These are phyloP conservation scores for Hyalella azteca DNA, from an alignment of 2,888 invertebrate genomes.

Conservation along the genomic window DNA sequence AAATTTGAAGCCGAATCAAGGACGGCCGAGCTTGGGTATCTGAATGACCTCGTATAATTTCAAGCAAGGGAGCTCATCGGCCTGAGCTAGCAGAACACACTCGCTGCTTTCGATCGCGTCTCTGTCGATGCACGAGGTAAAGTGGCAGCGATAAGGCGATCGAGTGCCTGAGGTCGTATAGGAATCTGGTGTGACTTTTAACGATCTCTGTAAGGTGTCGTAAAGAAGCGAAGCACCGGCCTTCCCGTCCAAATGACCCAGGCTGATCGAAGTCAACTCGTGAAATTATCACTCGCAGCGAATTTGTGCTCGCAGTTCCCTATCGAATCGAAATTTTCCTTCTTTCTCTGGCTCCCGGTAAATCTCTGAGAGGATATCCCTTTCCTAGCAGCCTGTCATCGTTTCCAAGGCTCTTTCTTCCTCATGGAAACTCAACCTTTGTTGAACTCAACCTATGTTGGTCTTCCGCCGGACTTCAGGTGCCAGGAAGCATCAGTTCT, in stretches of 20 bases:
- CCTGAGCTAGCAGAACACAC: neutral
- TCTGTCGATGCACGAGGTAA: neutral
- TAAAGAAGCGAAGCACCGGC: constrained; percentile 33
- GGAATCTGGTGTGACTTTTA: constrained; percentile 26
- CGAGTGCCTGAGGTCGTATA: constrained; percentile 19
- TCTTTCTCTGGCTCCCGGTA: constrained; percentile 28
- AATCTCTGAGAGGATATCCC: constrained; percentile 27
- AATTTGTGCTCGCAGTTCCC: constrained; percentile 8
- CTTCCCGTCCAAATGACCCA: constrained; percentile 28
- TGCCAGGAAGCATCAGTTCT: constrained; percentile 28
- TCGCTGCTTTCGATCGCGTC: neutral
- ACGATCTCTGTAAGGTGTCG: constrained; percentile 31
- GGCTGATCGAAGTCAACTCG: constrained; percentile 29
- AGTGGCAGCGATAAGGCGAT: constrained; percentile 8
- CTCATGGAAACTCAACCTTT: neutral
- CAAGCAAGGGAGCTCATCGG: neutral
- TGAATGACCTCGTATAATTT: too few species aligned
- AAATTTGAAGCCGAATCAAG: too few species aligned
- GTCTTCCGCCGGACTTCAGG: neutral
- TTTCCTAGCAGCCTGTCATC: neutral
- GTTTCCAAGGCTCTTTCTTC: constrained; percentile 1
- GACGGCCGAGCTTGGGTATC: too few species aligned
- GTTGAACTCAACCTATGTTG: neutral
- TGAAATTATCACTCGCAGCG: constrained; percentile 22
- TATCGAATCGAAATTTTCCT: constrained; percentile 29